Evolutionary conservation across 1,140 invertebrate species (phyloP), one percentile per base, ranked within the genome.

Genomic region (Vanessa tameamea): DNA sequence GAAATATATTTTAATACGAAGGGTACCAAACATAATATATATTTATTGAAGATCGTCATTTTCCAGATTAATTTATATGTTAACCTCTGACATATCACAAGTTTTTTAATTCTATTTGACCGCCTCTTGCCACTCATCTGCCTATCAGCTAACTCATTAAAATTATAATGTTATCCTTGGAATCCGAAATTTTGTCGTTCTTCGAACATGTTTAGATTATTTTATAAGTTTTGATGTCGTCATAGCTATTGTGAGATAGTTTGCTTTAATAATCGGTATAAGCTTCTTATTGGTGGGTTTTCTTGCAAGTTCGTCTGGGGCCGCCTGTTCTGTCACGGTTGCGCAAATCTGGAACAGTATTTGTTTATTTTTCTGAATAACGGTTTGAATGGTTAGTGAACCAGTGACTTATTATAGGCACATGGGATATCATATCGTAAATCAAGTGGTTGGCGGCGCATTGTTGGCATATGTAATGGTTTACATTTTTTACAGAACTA

Each of bases 141-240:
- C 67, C 71, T 55, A 68, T 73, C 75, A 76, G 50, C 61, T 71
- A 80, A 69, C 79, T 83, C 72, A 82, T 82, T 82, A 82, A 73
- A 79, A 84, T 83, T 82, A 81, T 78, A 80, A 84, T 82, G 76
- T 78, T 72, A 82, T 82, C 81, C 78, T 82, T 85, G 84, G 81
- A 79, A 83, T 82, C 76, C 55, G 72, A 81, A 81, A 80, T 79
- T 72, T 75, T 76, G 74, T 75, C 72, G 75, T 73, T 81, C 26
- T n/a, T 61, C 16, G 55, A 57, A 61, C 23, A 61, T 14, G 57
- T 37, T 23, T 57, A 57, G 57, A 37, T 61, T 61, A 14, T 51
- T 61, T 61, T 61, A 15, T 57, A 53, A 9, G n/a, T 53, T 53
- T n/a, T 13, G 20, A 23, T 26, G 20, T 57, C 20, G n/a, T 61